Percentiles rank a stretch among this genome's conserved stretches.
Evolutionary conservation across 1,140 invertebrate species (phyloP).

Genomic region (Drosophila erecta): DNA sequence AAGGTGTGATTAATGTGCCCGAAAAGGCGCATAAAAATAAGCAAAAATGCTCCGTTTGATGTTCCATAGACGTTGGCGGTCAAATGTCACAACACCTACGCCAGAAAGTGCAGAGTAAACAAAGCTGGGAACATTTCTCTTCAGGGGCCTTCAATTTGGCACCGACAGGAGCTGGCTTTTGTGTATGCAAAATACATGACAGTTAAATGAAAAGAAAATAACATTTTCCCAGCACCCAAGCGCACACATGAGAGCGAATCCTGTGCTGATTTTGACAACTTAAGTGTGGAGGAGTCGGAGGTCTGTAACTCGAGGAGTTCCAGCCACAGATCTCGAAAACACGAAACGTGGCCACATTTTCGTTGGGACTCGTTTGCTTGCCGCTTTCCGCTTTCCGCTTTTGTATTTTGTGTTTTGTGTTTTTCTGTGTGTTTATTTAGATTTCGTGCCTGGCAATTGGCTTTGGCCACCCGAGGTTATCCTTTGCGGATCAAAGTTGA

Average conservation of each 20-base stretch:
- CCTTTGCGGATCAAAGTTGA: conserved; percentile 82
- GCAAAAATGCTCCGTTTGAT: conserved; percentile 42
- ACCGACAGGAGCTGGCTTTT: conserved; percentile 27
- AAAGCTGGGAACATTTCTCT: conserved; percentile 24
- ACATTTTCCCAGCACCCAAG: conserved; percentile 22
- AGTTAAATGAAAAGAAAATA: conserved; percentile 75
- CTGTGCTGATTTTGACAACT: conserved; percentile 78
- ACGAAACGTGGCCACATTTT: conserved; percentile 43
- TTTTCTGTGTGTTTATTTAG: conserved; percentile 43
- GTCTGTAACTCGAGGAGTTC: conserved; percentile 42
- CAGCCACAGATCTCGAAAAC: conserved; percentile 30
- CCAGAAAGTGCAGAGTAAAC: conserved; percentile 29
- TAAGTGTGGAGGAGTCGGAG: conserved; percentile 51
- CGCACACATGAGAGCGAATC: conserved; percentile 9
- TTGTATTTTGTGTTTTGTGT: conserved; percentile 14
- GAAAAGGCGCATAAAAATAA: conserved; percentile 26
- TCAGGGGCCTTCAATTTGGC: conserved; percentile 42
- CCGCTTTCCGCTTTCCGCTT: conserved; percentile 19
- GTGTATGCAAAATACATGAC: conserved; percentile 67
- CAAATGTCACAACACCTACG: conserved; percentile 70
- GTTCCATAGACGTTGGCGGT: conserved; percentile 43
- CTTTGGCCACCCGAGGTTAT: conserved; percentile 65
- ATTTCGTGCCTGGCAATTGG: conserved; percentile 60
- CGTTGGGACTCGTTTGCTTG: conserved; percentile 19
- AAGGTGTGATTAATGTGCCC: conserved; percentile 42